Percentiles rank a stretch among this genome's conserved stretches.
Conservation (phyloP, 2,113 vertebrate species). For the Hyla sarda region DNA sequence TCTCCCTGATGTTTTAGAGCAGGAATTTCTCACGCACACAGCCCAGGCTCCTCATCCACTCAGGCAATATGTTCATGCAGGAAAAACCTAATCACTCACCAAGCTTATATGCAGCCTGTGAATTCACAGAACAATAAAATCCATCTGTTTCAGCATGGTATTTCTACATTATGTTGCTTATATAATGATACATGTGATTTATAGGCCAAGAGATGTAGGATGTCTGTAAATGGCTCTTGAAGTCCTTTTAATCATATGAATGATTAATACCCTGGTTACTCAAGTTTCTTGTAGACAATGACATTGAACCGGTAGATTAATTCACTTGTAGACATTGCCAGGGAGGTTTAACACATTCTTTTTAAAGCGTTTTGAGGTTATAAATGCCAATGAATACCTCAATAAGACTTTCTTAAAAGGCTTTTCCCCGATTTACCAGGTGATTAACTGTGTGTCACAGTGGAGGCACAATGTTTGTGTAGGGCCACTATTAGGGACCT, state of each 20-base stretch:
- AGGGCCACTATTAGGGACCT: constrained; percentile 39
- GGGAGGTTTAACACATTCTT: constrained; percentile 35
- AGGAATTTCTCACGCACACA: constrained; percentile 44
- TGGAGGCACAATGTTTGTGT: constrained; percentile 42
- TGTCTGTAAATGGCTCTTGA: constrained; percentile 14
- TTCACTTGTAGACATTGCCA: constrained; percentile 45
- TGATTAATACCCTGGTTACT: constrained; percentile 28
- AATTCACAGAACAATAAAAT: constrained; percentile 47
- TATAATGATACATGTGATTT: constrained; percentile 16
- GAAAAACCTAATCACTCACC: constrained; percentile 24
- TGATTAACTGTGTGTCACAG: constrained; percentile 57
- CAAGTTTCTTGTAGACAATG: constrained; percentile 23
- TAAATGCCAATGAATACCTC: constrained; percentile 52
- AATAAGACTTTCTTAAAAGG: constrained; percentile 49
- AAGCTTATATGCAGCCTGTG: constrained; percentile 34
- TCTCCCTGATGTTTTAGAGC: constrained; percentile 53
- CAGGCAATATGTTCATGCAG: constrained; percentile 40
- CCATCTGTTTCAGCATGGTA: constrained; percentile 39
- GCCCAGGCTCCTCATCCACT: constrained; percentile 6
- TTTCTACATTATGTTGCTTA: constrained; percentile 25
- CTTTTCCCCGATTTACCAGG: constrained; percentile 44
- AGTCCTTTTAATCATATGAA: constrained; percentile 41
- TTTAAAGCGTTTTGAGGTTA: constrained; percentile 8
- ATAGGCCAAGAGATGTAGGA: constrained; percentile 4
- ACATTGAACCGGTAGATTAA: constrained; percentile 43